Percentiles rank a stretch among this genome's conserved stretches.
phyloP scores from a whole-genome alignment of 2,113 vertebrate species.

The Apeltes quadracus region DNA sequence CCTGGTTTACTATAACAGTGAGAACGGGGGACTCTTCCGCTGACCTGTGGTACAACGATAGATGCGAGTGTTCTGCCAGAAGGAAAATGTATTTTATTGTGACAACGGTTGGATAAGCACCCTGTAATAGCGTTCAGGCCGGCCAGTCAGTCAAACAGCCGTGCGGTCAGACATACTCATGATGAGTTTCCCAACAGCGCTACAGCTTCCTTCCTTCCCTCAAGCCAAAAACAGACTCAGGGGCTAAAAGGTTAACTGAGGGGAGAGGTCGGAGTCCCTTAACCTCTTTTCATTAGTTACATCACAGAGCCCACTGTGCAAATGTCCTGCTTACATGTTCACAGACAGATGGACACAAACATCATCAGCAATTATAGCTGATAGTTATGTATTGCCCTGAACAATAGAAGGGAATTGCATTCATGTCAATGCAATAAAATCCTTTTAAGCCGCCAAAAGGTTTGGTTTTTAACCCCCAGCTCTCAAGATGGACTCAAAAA shows the following conservation, averaged over 20 bases:
- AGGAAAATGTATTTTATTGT: not conserved
- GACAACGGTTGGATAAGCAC: not conserved
- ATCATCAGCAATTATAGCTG: constrained; percentile 17
- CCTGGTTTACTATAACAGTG: not conserved
- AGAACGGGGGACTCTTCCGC: constrained; percentile 1
- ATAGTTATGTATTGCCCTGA: constrained; percentile 4
- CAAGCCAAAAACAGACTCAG: too few species aligned
- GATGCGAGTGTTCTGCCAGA: constrained; percentile 1
- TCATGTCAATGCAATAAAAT: not conserved
- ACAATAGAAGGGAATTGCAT: not conserved
- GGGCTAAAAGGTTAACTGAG: constrained; percentile 34
- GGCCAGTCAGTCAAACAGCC: not conserved
- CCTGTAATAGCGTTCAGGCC: not conserved
- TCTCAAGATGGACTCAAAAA: not conserved
- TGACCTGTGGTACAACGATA: not conserved
- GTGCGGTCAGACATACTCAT: not conserved
- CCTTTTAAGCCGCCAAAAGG: not conserved
- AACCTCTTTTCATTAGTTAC: constrained; percentile 36
- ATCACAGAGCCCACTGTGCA: constrained; percentile 23
- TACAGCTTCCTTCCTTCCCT: not conserved
- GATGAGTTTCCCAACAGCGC: not conserved
- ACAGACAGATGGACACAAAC: constrained; percentile 30
- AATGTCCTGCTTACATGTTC: constrained; percentile 22
- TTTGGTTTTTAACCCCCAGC: not conserved
- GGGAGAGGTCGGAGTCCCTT: constrained; percentile 31